Evolutionary conservation across 2,888 invertebrate genomes (phyloP).

Genomic region (Erynnis tages): DNA sequence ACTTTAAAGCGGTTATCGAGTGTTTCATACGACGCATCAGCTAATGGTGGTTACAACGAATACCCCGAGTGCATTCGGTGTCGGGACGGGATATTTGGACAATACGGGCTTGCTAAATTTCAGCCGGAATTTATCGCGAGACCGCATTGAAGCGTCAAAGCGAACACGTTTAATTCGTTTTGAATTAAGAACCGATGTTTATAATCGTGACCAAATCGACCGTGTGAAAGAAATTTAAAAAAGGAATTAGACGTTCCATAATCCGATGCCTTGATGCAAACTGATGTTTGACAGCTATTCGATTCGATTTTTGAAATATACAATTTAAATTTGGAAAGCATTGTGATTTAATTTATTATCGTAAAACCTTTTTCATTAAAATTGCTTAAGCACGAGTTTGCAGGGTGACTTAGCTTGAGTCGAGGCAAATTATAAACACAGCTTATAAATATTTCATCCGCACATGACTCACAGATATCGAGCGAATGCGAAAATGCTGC

Average conservation of each 20-base stretch:
- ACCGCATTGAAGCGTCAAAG: constrained; percentile 11
- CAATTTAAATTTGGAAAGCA: too few relatives aligned
- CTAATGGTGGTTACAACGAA: constrained; percentile 60
- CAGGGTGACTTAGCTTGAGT: not conserved
- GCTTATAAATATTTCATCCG: constrained; percentile 17
- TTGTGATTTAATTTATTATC: too few relatives aligned
- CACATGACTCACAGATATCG: constrained; percentile 13
- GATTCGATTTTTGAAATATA: not conserved
- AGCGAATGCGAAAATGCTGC: constrained; percentile 3
- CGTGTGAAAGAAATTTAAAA: constrained; percentile 1
- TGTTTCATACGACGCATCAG: constrained; percentile 47
- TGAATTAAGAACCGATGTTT: not conserved
- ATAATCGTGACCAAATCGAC: not conserved
- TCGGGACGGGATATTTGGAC: constrained; percentile 55
- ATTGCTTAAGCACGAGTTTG: too few relatives aligned
- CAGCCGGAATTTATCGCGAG: constrained; percentile 55
- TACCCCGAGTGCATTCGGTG: constrained; percentile 41
- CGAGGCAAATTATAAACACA: constrained; percentile 10
- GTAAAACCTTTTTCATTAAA: too few relatives aligned
- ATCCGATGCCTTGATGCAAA: constrained; percentile 5
- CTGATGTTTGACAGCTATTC: not conserved
- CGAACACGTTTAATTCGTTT: constrained; percentile 4
- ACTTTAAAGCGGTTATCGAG: constrained; percentile 9
- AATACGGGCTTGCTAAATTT: constrained; percentile 60
- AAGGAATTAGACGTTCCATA: not conserved